phyloP scores from a whole-genome alignment of 2,113 vertebrate species.

The Columba janthina region DNA sequence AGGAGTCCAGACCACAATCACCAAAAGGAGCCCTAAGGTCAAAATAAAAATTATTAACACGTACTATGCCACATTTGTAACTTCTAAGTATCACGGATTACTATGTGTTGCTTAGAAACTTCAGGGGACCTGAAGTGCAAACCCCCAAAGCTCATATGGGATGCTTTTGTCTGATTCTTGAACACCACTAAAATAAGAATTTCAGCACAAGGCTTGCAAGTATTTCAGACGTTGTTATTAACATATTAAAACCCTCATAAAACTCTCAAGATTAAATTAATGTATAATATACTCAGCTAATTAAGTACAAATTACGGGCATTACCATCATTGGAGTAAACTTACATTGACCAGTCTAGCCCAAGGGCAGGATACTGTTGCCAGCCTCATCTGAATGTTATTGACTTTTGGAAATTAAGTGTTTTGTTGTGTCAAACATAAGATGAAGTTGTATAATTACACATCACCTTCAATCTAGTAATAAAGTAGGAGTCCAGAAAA shows the following conservation, averaged over 20 bases:
- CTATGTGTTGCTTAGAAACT: background rate
- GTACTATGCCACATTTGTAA: background rate
- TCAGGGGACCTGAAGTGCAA: background rate
- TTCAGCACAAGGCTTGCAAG: background rate
- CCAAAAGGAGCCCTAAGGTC: background rate
- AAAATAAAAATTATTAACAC: background rate
- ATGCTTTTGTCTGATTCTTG: background rate
- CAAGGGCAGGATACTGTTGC: background rate
- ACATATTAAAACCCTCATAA: background rate
- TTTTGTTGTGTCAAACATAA: background rate
- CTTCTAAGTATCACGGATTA: background rate
- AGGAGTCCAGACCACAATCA: background rate
- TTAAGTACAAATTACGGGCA: background rate
- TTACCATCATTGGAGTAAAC: background rate
- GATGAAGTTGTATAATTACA: background rate
- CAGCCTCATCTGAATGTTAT: background rate
- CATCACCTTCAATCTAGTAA: background rate
- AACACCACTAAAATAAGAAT: background rate
- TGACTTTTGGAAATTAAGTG: background rate
- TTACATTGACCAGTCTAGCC: background rate
- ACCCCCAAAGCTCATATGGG: background rate
- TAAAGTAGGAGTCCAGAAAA: background rate
- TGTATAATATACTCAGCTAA: background rate
- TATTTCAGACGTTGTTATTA: background rate
- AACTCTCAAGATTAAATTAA: background rate